Evolutionary conservation across 2,113 vertebrate genomes (phyloP), one percentile per base, ranked within the genome.

Genomic region (Gnathonemus longibarbis): DNA sequence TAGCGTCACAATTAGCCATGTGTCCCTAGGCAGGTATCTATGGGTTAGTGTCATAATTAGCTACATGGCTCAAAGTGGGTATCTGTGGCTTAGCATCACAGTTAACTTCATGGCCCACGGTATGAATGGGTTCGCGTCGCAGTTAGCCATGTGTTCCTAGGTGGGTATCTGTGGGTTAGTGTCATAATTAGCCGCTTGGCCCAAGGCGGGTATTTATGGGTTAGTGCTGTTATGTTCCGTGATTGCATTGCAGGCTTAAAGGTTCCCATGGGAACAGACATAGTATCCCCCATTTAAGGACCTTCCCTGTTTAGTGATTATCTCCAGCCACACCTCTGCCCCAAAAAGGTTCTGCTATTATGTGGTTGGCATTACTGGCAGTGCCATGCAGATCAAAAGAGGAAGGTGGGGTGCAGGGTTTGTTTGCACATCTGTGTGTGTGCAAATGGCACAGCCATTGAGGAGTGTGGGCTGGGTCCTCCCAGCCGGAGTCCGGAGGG

Each of bases 221-320:
- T 80, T 39, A 80, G 74, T 31, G 11, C 84, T 53, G 50, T 53
- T 39, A n/a, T 87, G 85, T 87, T 27, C 50, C 15, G 15, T 87
- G 48, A 53, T 87, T 87, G 50, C 17, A 87, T 87, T 53, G 50
- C 27, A 27, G n/a, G 11, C 49, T 11, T 87, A 35, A 87, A 87
- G 24, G 85, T 53, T 87, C 85, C 85, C 48, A 87, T 31, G 85
- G 49, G 85, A 87, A 87, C 85, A 87, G 50, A 53, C 35, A 19
- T 15, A 39, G 49, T 31, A 56, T 87, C 24, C 7, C 45, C n/a
- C 85, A 19, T 84, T 84, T 84, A 87, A 87, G 24, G 49, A 35
- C 48, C 19, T 56, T 50, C 11, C 27, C 11, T 27, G 17, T 31
- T 31, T 48, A 39, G 85, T 56, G 49, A 84, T 48, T 84, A 4